Evolutionary conservation across 1,140 invertebrate genomes (phyloP), one percentile per base, ranked within the genome.

Genomic region (Ruditapes philippinarum): DNA sequence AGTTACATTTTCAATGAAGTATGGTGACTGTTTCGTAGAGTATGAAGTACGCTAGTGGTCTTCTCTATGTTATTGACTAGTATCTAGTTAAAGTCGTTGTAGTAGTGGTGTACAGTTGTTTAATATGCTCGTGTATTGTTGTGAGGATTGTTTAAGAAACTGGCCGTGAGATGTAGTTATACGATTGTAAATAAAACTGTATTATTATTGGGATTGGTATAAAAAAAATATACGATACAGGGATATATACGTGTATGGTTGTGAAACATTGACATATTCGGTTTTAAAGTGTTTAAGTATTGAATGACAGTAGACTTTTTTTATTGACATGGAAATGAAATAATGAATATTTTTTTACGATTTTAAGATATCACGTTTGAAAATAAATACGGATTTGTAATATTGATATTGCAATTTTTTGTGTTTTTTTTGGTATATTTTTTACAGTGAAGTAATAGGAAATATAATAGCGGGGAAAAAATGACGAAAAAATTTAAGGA

Each of bases 41-140:
- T 70, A 38, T 70, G 25, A 70, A 70, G 33, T 70, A 70, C 65
- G 7, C 65, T 38, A 70, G 65, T 70, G 65, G 65, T 70, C 65
- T 28, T 70, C 33, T 38, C 7, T 38, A 3, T 22, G 25, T 1
- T 70, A 70, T 70, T 70, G 65, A 70, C 65, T 70, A 40, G 11
- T 70, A 70, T 70, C 65, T 70, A 19, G 65, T 70, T 70, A 38
- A 38, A 38, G 65, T 70, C 42, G n/a, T n/a, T n/a, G n/a, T n/a
- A n/a, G n/a, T n/a, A 4, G 33, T 38, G 11, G 65, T 70, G 65
- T 70, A 70, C 65, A 70, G 33, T 65, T 36, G 28, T 36, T 70
- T 70, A 70, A 70, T 70, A n/a, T n/a, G 65, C 14, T 70, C 33
- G 9, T 70, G 65, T 65, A 65, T 65, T 65, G 60, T 70, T 38